Evolutionary conservation across 53 echinoderm and acorn worm species (phyloP).

Genomic region (Hippasteria phrygiana): DNA sequence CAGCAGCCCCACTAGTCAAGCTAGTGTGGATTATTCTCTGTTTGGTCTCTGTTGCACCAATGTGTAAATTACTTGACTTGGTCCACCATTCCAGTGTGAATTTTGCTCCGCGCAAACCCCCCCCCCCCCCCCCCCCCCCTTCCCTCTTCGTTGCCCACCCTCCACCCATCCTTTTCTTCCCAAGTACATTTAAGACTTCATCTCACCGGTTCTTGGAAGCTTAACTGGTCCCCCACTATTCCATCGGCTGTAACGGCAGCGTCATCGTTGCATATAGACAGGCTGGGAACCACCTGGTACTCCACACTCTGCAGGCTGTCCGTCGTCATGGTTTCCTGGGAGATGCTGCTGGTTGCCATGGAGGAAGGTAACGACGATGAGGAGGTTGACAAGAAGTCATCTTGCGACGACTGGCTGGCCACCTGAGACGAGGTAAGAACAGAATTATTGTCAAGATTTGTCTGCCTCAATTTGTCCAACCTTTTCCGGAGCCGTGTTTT

Average conservation of each 20-base stretch:
- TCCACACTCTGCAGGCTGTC: neutral
- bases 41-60: no score
- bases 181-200: neutral
- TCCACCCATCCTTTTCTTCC: no score
- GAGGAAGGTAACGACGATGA: neutral
- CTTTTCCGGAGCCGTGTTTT: neutral
- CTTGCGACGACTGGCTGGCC: conserved; percentile 12
- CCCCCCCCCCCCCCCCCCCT: neutral
- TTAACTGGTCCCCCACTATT: neutral
- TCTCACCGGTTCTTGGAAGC: neutral
- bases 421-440: conserved; percentile 12
- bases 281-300: conserved; percentile 35
- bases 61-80: no score
- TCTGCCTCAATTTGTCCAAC: neutral
- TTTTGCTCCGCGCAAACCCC: no score
- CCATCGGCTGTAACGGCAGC: neutral
- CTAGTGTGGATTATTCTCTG: no score
- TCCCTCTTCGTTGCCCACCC: neutral
- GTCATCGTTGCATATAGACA: neutral
- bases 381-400: neutral
- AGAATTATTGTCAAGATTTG: neutral
- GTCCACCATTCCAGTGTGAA: no score
- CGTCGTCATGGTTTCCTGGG: neutral
- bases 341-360: conserved; percentile 30
- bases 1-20: no score